phyloP scores from a whole-genome alignment of 2,888 invertebrate genomes.

The Apodemia duryi region DNA sequence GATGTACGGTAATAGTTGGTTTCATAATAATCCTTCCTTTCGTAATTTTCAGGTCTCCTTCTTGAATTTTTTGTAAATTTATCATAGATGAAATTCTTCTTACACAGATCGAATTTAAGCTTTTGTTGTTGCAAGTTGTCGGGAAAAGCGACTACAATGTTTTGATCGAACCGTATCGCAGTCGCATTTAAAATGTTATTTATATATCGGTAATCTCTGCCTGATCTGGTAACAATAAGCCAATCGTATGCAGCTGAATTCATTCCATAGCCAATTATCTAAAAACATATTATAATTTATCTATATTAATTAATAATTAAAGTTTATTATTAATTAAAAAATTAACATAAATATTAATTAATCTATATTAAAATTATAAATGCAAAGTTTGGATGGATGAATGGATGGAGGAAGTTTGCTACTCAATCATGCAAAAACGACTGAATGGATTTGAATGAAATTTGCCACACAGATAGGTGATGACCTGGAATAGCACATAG shows the following conservation, averaged over 20 bases:
- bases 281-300: conserved; percentile 35
- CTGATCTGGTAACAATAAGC: conserved; percentile 50
- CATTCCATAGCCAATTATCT: conserved; percentile 54
- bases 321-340: no score
- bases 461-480: no score
- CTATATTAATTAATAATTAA: no score
- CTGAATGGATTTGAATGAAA: no score
- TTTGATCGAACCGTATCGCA: conserved; percentile 60
- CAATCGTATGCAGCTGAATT: conserved; percentile 59
- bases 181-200: conserved; percentile 55
- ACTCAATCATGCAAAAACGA: no score
- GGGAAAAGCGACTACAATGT: conserved; percentile 51
- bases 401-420: no score
- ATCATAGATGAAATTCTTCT: conserved; percentile 50
- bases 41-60: conserved; percentile 22
- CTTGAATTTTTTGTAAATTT: conserved; percentile 20
- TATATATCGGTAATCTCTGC: conserved; percentile 45
- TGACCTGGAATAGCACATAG: no score
- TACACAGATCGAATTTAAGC: conserved; percentile 42
- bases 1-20: conserved; percentile 51
- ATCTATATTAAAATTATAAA: no score
- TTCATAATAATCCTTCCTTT: conserved; percentile 37
- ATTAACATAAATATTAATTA: no score
- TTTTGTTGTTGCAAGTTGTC: conserved; percentile 22
- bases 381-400: no score